Evolutionary conservation across 2,797 vertebrate species (phyloP), one percentile per base, ranked within the genome.

Genomic region (Echiichthys vipera): DNA sequence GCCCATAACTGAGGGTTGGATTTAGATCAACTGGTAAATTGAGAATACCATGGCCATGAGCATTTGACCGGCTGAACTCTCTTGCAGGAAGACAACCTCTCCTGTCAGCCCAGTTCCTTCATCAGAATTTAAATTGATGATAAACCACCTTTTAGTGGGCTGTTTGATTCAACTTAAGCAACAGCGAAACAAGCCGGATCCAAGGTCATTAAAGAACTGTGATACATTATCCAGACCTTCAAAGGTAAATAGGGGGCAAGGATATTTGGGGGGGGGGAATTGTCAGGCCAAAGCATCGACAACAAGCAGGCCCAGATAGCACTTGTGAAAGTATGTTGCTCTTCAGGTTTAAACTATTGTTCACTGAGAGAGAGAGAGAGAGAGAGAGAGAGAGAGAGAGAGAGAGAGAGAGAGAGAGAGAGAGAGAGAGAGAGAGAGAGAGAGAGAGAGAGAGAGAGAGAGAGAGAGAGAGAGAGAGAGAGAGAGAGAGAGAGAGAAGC

Each of bases 161-260:
- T 39, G 17, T 58, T 62, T 51, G 66, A 61, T 45, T 71, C 61
- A 34, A 70, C 39, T 58, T 32, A 54, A 29, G 13, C 29, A 65
- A 63, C 51, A 25, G 27, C 36, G 25, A 49, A 72, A 55, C 46
- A 56, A 65, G 15, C 37, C 39, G 45, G 30, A 78, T 58, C 53
- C 37, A 46, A 65, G 77, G 62, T 64, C 58, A 65, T 43, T 61
- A 34, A 59, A 70, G 17, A 83, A 68, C 27, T 56, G 18, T 18
- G 25, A 63, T 72, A 76, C 71, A 86, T 54, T 67, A 65, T 70
- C 66, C 75, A 74, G 73, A 57, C 30, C 45, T 37, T 58, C 11
- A 46, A 58, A 73, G 49, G 30, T 34, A 47, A 64, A 29, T 14
- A 29, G 17, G 8, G 25, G 50, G 43, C 46, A 56, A 64, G 55